phyloP scores from a whole-genome alignment of 53 echinoderm and acorn worm genomes.

The Luidia sarsii region DNA sequence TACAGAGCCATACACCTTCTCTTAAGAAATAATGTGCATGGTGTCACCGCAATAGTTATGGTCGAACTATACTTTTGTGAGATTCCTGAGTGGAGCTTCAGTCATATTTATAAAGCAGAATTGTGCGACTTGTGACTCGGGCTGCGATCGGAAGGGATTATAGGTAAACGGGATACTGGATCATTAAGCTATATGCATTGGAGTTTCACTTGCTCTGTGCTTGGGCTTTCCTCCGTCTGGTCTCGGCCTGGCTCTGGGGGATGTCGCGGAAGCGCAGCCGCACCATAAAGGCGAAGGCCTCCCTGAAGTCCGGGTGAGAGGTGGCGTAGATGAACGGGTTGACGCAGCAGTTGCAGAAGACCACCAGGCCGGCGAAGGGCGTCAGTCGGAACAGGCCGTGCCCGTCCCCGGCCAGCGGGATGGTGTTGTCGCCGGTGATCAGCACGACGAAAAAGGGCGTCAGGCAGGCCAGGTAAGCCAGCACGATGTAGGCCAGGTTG shows the following conservation, averaged over 20 bases:
- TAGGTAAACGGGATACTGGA: too few relatives aligned
- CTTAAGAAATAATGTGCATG: too few relatives aligned
- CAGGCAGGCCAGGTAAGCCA: constrained; percentile 34
- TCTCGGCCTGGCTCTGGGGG: background rate
- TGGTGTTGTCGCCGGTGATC: background rate
- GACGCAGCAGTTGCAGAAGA: constrained; percentile 24
- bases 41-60: too few relatives aligned
- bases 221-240: background rate
- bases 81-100: too few relatives aligned
- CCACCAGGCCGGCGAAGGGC: constrained; percentile 11
- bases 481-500: constrained; percentile 16
- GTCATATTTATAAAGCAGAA: too few relatives aligned
- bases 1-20: too few relatives aligned
- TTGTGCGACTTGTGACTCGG: too few relatives aligned
- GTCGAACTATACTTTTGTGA: too few relatives aligned
- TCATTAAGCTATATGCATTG: background rate
- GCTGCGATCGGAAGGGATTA: too few relatives aligned
- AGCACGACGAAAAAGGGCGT: constrained; percentile 3
- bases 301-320: constrained; percentile 36
- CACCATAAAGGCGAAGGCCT: background rate
- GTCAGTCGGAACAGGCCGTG: background rate
- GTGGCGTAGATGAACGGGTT: constrained; percentile 39
- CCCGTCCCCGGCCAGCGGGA: background rate
- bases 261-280: background rate
- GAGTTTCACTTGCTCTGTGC: background rate